Base-by-base conservation (phyloP, 92 coral and sea anemone species). In the Palythoa heliodiscus region DNA sequence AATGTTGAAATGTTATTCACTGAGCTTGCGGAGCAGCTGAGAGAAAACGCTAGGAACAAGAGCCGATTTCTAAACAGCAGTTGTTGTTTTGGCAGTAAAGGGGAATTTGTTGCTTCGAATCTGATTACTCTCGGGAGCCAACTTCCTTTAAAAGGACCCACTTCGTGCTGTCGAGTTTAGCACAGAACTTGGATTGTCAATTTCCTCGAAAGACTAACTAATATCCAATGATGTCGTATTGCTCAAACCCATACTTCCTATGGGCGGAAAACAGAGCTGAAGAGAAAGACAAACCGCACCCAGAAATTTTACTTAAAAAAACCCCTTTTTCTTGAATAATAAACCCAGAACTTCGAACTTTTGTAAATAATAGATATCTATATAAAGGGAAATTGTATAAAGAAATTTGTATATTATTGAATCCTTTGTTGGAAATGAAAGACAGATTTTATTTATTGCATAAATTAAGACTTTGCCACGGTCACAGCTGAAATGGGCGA, bases 1-100 rank as follows among this genome's bases (percentile, higher is more conserved):
- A 97, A 97, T 80, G 94, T 97, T 50, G 98, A 97, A 70, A 87
- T 90, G 48, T 77, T 95, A 54, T 95, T 97, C 87, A 93, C 98
- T 13, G 98, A 90, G 68, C 87, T 97, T 25, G 98, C 99, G 52
- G 98, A 97, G 76, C 98, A 97, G 83, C 86, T 97, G 84, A 84
- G 98, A 76, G 97, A 97, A 73, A 94, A 94, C 87, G 95, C 95
- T 10, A 94, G 87, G 80, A 94, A 83, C 86, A 92, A 81, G 83
- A 70, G 82, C 60, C 86, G 90, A 16, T 20, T 63, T 37, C 85
- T 83, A 67, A 90, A 22, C 82, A 23, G 60, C 25, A 83, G 57
- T 72, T 55, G 76, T 67, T 57, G 86, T 68, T 66, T 64, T 52
- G 29, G 82, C 43, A 77, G 82, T 74, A 87, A 73, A 70, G 88